Evolutionary conservation across 2,888 invertebrate genomes (phyloP), one percentile per base, ranked within the genome.

Genomic region (Parnassius mnemosyne): DNA sequence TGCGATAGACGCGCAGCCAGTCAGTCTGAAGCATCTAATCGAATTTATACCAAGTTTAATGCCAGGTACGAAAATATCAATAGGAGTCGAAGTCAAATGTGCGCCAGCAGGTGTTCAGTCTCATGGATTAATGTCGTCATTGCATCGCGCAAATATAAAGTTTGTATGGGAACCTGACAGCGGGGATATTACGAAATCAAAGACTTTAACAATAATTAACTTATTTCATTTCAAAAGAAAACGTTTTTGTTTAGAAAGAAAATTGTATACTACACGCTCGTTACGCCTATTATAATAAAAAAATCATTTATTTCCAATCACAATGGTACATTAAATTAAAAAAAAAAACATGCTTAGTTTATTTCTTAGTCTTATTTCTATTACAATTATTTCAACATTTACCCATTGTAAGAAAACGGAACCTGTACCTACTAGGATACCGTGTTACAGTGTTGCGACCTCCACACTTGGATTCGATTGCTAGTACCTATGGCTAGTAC

Each of bases 31-130:
- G 13, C 43, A 43, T 43, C 13, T 53, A 43, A 10, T 13, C 2
- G 20, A n/a, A 43, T 43, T 11, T 10, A 13, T 53, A 53, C 41
- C n/a, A 34, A 34, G 34, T 34, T 34, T 51, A 20, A n/a, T 25
- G 58, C 57, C 16, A 42, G 13, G 20, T 49, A 41, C 16, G 42
- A 46, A 57, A 53, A 58, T 57, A 59, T 47, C 42, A 59, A 42
- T 58, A 43, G 13, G 10, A 43, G 3, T 58, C 13, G 13, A 47
- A 61, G 13, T 44, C 53, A 44, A 57, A 61, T 50, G 65, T 63
- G 57, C 56, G 47, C 65, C 43, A 61, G 52, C 70, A 69, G 50
- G 62, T 68, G 68, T 61, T 55, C 53, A 50, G 63, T 68, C 65
- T 52, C 70, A 65, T 47, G 51, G 41, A 51, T 46, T 16, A 46